A percentile compares a stretch with the other conserved stretches of the same genome.
Conservation (phyloP, 2,888 invertebrate species). For the Julus scanicus region DNA sequence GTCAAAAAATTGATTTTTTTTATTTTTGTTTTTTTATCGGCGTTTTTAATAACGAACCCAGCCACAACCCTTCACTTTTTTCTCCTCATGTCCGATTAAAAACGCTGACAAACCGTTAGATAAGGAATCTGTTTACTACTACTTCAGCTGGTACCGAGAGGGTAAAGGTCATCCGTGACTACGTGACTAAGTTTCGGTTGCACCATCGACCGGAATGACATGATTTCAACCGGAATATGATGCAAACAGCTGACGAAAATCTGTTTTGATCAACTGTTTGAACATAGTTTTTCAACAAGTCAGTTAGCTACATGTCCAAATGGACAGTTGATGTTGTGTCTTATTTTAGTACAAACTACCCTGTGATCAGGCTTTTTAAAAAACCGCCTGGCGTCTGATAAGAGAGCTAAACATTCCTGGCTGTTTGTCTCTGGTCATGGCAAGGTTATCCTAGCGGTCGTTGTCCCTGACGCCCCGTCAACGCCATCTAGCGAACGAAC, state of each 20-base stretch:
- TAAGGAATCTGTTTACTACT: neutral
- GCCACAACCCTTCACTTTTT: constrained; percentile 19
- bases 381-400: neutral
- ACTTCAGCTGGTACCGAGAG: constrained; percentile 4
- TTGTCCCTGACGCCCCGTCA: neutral
- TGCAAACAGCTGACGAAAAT: too few species aligned
- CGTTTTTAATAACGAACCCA: neutral
- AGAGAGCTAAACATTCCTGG: neutral
- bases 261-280: too few species aligned
- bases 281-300: too few species aligned
- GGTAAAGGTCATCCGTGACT: neutral
- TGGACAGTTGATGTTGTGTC: too few species aligned
- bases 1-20: too few species aligned
- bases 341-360: too few species aligned
- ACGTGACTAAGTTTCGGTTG: neutral
- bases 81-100: neutral
- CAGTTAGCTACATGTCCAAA: too few species aligned
- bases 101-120: neutral
- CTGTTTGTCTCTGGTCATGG: constrained; percentile 4
- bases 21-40: neutral
- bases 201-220: neutral
- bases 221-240: too few species aligned
- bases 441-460: constrained; percentile 20
- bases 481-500: neutral
- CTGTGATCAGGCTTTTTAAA: neutral